Evolutionary conservation across 2,888 invertebrate genomes (phyloP).

Genomic region (Coenonympha arcania): DNA sequence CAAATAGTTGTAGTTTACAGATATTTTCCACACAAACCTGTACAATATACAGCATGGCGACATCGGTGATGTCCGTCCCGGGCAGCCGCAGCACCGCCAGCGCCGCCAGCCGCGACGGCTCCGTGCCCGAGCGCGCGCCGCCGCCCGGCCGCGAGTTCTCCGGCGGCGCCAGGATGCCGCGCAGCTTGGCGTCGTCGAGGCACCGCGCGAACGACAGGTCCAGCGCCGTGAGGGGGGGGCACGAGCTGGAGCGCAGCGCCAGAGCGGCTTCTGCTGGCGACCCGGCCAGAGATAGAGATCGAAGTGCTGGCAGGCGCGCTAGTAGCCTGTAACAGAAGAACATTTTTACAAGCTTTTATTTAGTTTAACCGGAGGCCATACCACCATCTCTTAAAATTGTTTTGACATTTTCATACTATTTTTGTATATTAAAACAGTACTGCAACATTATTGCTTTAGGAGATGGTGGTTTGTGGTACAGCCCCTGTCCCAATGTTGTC

Average conservation of each 20-base stretch:
- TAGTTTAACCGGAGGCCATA: no score
- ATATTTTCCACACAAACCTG: slow-evolving; percentile 58
- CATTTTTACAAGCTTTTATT: no score
- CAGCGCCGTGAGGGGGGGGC: slow-evolving; percentile 83
- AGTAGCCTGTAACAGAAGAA: slow-evolving; percentile 75
- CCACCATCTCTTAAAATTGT: no score
- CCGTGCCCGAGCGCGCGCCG: slow-evolving; percentile 56
- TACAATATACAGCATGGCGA: slow-evolving; percentile 77
- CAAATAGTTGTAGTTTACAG: no score
- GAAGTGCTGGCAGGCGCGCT: slow-evolving; percentile 86
- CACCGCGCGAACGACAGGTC: slow-evolving; percentile 91
- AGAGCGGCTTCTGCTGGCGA: slow-evolving; percentile 84
- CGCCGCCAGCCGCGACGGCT: slow-evolving; percentile 77
- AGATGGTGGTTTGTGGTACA: no score
- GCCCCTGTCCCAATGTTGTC: no score
- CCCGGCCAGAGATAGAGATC: slow-evolving; percentile 84
- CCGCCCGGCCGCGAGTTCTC: slow-evolving; percentile 84
- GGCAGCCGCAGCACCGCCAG: slow-evolving; percentile 83
- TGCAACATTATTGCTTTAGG: no score
- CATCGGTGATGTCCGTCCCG: slow-evolving; percentile 92
- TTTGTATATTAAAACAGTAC: no score
- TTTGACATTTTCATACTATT: no score
- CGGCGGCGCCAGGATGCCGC: slow-evolving; percentile 90
- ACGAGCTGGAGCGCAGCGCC: slow-evolving; percentile 85
- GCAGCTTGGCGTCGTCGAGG: slow-evolving; percentile 85